A percentile compares a stretch with the other conserved stretches of the same genome.
These are phyloP conservation scores for Cremastinae sp. DNA, from an alignment of 2,888 invertebrate genomes.

Conservation along the genomic window DNA sequence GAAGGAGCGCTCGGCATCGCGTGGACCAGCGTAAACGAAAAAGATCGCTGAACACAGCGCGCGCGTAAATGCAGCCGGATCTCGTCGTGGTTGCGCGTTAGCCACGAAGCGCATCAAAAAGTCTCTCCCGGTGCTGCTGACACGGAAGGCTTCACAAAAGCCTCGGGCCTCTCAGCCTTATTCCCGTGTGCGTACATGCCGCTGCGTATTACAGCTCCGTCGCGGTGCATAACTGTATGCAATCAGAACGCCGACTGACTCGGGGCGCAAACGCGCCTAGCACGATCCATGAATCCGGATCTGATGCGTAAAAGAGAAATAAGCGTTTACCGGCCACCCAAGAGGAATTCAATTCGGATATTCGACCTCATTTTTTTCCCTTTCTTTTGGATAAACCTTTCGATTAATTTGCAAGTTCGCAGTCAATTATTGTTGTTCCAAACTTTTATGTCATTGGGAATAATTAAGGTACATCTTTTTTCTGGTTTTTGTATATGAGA, in stretches of 20 bases:
- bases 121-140: constrained; percentile 39
- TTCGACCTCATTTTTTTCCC: background rate
- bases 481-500: too few species aligned
- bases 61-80: constrained; percentile 37
- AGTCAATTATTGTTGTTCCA: too few species aligned
- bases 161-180: constrained; percentile 54
- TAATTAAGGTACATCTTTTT: too few species aligned
- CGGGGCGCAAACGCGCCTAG: constrained; percentile 21
- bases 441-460: too few species aligned
- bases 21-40: constrained; percentile 50
- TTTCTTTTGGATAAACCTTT: background rate
- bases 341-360: constrained; percentile 15
- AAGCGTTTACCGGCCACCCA: constrained; percentile 35
- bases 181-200: constrained; percentile 57
- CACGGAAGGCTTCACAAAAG: constrained; percentile 47
- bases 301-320: constrained; percentile 20
- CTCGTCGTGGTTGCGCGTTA: constrained; percentile 32
- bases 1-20: constrained; percentile 37
- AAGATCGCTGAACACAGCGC: constrained; percentile 49
- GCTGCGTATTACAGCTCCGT: constrained; percentile 38
- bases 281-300: constrained; percentile 22
- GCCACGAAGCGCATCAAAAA: constrained; percentile 37
- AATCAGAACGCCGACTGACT: constrained; percentile 30
- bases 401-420: background rate
- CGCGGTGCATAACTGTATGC: constrained; percentile 25